These are phyloP conservation scores for Campylomormyrus tamandua DNA, from an alignment of 2,113 vertebrate species.

Conservation along the genomic window DNA sequence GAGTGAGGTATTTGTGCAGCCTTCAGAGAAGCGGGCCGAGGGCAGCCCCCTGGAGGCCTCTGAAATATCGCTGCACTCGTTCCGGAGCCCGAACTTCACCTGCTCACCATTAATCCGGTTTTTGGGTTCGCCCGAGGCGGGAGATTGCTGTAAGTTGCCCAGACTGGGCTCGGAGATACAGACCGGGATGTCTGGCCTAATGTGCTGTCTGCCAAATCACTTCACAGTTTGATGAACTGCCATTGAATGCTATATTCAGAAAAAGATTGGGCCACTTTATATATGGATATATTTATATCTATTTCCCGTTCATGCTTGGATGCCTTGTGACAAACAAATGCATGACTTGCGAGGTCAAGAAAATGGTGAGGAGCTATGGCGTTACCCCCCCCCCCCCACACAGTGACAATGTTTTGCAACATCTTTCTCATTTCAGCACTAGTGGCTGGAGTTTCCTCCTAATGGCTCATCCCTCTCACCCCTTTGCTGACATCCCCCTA, in stretches of 20 bases:
- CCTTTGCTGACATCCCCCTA: not conserved
- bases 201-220: not conserved
- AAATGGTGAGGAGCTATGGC: conserved; percentile 40
- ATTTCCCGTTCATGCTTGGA: not conserved
- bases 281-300: not conserved
- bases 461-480: conserved; percentile 34
- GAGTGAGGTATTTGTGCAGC: not conserved
- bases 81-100: not conserved
- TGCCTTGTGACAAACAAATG: not conserved
- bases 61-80: not conserved
- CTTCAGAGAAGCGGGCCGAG: not conserved
- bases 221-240: not conserved
- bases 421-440: conserved; percentile 21
- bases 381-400: conserved; percentile 22
- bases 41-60: not conserved
- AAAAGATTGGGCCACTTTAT: not conserved
- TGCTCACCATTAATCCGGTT: not conserved
- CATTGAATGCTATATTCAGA: not conserved
- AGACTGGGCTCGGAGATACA: not conserved
- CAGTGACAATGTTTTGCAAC: conserved; percentile 41
- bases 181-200: not conserved
- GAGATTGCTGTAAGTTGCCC: not conserved
- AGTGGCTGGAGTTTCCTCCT: conserved; percentile 32
- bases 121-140: not conserved
- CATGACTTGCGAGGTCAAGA: conserved; percentile 41